These are phyloP conservation scores for Sprattus sprattus DNA, from an alignment of 2,113 vertebrate species.

Conservation along the genomic window DNA sequence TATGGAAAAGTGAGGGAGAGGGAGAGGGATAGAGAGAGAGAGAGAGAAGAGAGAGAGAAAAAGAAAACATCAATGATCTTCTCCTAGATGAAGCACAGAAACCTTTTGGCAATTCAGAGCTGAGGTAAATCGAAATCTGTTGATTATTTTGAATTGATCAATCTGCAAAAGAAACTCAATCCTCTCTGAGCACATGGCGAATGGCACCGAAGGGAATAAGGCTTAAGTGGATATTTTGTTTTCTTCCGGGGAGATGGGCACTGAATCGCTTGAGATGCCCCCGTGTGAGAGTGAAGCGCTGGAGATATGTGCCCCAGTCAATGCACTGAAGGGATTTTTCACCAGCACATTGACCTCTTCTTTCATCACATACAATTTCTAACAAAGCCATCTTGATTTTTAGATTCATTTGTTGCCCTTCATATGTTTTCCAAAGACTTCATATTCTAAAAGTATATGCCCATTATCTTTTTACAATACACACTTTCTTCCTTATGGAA, in stretches of 20 bases:
- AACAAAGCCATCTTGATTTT: not conserved
- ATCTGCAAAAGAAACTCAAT: constrained; percentile 23
- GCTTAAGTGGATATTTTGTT: not conserved
- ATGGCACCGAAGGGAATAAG: not conserved
- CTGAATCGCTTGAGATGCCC: not conserved
- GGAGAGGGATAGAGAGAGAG: not conserved
- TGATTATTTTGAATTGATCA: constrained; percentile 35
- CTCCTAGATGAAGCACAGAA: not conserved
- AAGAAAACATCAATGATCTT: not conserved
- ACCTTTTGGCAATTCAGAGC: constrained; percentile 3
- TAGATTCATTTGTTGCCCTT: not conserved
- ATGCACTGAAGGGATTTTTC: not conserved
- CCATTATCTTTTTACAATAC: not conserved
- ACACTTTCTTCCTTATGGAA: not conserved
- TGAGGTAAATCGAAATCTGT: constrained; percentile 11
- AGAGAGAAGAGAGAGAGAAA: not conserved
- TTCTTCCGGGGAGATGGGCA: not conserved
- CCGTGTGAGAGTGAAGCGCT: not conserved
- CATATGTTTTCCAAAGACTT: not conserved
- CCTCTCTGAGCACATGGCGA: not conserved
- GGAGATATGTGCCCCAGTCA: not conserved
- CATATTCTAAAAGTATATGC: no score
- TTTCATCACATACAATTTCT: not conserved
- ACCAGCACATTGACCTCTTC: not conserved
- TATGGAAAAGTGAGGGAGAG: not conserved